Base-by-base conservation (phyloP, 2,113 vertebrate species). In the Cyanoderma ruficeps region DNA sequence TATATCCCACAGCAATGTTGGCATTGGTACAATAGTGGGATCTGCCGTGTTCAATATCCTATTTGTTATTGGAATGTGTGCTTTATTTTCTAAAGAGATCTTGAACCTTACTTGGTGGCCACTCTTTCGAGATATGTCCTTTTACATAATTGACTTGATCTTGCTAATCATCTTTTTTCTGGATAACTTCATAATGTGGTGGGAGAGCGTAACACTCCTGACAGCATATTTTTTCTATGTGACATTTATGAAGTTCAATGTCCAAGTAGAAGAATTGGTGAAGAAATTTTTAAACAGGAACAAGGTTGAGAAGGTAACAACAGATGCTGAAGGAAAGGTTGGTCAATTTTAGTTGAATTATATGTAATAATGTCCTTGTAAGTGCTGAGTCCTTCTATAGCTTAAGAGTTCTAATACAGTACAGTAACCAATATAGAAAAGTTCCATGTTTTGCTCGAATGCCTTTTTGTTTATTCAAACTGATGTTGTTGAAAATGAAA, bases 61-160 rank as follows among this genome's bases (percentile, higher is more conserved):
- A 71, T 99, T 99, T 41, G 99, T 99, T 93, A 99, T 99, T 77
- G 99, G 99, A 92, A 99, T 99, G 99, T 99, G 99, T 81, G 99
- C 99, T 95, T 98, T 99, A 85, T 99, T 99, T 98, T 99, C 99
- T 87, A 99, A 98, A 97, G 99, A 99, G 97, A 99, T 99, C 95
- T 98, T 99, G 92, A 99, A 99, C 97, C 97, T 99, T 57, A 99
- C 99, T 2, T 99, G 99, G 99, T 99, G 99, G 99, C 99, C 99
- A 0, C 99, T 99, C 41, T 99, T 99, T 97, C 98, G 99, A 49
- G 99, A 99, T 89, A 99, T 99, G 90, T 98, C 99, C 91, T 99
- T 99, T 98, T 99, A 99, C 98, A 99, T 99, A 57, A 5, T 99
- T 95, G 99, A 98, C 97, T 98, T 99, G 97, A 98, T 99, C 97